A percentile compares a stretch with the other conserved stretches of the same genome.
Evolutionary conservation across 2,888 invertebrate genomes (phyloP).

Genomic region (Conus canariensis): DNA sequence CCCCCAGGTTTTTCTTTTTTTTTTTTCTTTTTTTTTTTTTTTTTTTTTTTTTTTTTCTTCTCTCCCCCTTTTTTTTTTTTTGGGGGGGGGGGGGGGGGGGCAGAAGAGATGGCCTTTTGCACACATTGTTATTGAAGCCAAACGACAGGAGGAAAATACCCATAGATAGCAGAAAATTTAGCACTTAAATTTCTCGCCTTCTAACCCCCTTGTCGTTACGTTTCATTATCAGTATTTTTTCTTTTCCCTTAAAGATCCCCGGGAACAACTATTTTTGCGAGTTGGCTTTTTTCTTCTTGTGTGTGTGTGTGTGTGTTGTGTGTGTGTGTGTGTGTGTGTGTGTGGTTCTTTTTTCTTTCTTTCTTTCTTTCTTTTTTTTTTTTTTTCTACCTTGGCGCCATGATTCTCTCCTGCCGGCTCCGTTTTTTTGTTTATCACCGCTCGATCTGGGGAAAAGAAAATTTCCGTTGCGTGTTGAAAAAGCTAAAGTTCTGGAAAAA

Average conservation of each 20-base stretch:
- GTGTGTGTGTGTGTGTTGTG: too few species aligned
- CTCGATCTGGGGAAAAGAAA: constrained; percentile 40
- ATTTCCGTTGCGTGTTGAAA: constrained; percentile 27
- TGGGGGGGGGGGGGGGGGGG: too few species aligned
- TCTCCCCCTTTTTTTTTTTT: too few species aligned
- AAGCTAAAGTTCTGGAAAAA: neutral
- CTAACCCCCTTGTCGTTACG: constrained; percentile 1
- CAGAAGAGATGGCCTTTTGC: neutral
- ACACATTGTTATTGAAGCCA: constrained; percentile 20
- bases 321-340: too few species aligned
- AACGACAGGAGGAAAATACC: neutral
- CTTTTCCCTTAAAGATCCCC: neutral
- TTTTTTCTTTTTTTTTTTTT: too few species aligned
- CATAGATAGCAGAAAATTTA: constrained; percentile 13
- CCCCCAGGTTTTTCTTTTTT: too few species aligned
- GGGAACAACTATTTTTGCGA: neutral
- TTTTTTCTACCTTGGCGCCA: neutral
- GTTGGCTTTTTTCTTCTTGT: too few species aligned
- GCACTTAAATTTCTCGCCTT: neutral
- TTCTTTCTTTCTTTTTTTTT: neutral
- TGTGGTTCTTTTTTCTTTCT: neutral
- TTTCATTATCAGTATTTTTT: neutral
- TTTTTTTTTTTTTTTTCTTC: too few species aligned
- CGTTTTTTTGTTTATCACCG: constrained; percentile 3
- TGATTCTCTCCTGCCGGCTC: neutral